phyloP scores from a whole-genome alignment of 2,797 vertebrate species.

The Fundulus diaphanus region DNA sequence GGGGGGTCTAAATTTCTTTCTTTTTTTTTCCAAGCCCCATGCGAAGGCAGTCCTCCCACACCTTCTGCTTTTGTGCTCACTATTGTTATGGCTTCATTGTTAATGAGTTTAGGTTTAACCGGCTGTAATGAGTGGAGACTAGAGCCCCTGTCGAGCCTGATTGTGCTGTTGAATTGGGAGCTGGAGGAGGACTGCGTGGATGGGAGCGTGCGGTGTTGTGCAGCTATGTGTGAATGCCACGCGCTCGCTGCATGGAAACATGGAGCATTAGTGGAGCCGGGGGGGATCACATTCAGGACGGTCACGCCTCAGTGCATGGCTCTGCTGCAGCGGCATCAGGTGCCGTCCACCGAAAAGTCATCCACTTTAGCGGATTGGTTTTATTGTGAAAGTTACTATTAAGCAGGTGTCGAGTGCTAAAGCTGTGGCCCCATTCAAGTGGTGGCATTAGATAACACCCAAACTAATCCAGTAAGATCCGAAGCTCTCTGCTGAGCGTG shows the following conservation, averaged over 20 bases:
- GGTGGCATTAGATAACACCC: background rate
- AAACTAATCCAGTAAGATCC: constrained; percentile 7
- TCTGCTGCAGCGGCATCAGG: constrained; percentile 36
- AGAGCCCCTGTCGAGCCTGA: constrained; percentile 62
- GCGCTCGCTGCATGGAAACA: constrained; percentile 4
- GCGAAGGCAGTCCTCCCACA: constrained; percentile 70
- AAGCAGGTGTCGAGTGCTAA: constrained; percentile 31
- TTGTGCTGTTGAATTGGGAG: constrained; percentile 59
- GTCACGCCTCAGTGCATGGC: constrained; percentile 3
- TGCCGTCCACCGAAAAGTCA: constrained; percentile 33
- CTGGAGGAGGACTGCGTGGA: constrained; percentile 41
- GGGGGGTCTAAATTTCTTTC: no score
- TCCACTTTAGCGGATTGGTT: constrained; percentile 40
- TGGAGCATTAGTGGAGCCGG: constrained; percentile 2
- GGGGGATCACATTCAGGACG: constrained; percentile 8
- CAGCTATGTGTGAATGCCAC: constrained; percentile 29
- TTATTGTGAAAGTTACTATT: constrained; percentile 31
- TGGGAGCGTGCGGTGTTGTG: constrained; percentile 11
- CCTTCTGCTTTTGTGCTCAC: constrained; percentile 62
- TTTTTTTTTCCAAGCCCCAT: constrained; percentile 18
- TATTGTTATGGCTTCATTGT: constrained; percentile 69
- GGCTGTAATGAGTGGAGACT: constrained; percentile 60
- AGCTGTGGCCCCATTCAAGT: constrained; percentile 27
- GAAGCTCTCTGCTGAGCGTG: constrained; percentile 8
- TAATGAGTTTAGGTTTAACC: constrained; percentile 77